These are phyloP conservation scores for Brachyrhaphis roseni DNA, from an alignment of 2,797 vertebrate genomes.

Conservation along the genomic window DNA sequence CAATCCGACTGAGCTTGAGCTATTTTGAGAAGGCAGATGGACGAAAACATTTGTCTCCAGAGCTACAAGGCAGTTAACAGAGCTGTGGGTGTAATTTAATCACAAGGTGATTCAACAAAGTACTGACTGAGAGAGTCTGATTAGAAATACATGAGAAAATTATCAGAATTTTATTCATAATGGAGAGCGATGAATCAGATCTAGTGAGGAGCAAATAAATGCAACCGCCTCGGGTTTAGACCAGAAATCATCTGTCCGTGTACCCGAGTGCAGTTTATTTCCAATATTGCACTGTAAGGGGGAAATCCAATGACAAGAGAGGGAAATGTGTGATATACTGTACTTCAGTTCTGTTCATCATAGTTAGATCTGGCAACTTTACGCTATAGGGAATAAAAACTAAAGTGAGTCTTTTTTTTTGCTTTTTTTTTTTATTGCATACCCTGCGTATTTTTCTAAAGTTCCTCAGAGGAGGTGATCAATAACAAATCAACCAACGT, in stretches of 20 bases:
- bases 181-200: conserved; percentile 29
- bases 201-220: conserved; percentile 23
- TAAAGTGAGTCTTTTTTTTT: conserved; percentile 17
- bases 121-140: neutral
- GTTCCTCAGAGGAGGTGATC: conserved; percentile 32
- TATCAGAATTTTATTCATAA: neutral
- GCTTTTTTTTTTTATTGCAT: conserved; percentile 16
- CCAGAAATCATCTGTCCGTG: conserved; percentile 31
- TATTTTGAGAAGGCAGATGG: neutral
- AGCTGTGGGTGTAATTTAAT: neutral
- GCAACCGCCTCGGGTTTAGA: conserved; percentile 19
- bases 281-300: conserved; percentile 12
- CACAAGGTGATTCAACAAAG: neutral
- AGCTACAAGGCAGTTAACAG: neutral
- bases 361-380: conserved; percentile 12
- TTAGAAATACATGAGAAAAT: neutral
- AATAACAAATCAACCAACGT: conserved; percentile 46
- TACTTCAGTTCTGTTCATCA: conserved; percentile 23
- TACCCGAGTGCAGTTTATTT: conserved; percentile 21
- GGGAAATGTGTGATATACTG: conserved; percentile 2
- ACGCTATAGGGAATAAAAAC: conserved; percentile 27
- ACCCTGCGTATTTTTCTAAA: conserved; percentile 21
- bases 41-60: neutral
- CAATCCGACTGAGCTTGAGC: neutral
- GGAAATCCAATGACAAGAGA: conserved; percentile 7